These are phyloP conservation scores for Pomatorhinus ruficollis DNA, from an alignment of 2,113 vertebrate genomes.

Conservation along the genomic window DNA sequence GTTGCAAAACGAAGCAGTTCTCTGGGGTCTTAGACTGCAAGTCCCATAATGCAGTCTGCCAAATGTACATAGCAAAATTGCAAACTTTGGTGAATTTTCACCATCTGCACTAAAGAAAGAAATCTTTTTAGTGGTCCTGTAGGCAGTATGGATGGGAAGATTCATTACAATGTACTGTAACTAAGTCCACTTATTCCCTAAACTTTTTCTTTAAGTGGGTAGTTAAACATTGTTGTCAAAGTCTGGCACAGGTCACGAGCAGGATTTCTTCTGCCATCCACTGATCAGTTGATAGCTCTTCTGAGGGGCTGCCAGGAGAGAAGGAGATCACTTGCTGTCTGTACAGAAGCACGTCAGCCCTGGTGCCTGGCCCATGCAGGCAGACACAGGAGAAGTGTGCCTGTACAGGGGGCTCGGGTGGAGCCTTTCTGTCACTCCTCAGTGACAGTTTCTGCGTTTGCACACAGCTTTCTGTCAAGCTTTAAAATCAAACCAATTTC, in stretches of 20 bases:
- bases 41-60: not conserved
- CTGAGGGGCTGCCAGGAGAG: not conserved
- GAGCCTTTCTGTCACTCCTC: not conserved
- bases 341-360: not conserved
- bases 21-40: not conserved
- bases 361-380: not conserved
- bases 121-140: not conserved
- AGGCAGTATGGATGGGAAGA: not conserved
- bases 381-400: not conserved
- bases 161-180: not conserved
- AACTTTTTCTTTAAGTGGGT: not conserved
- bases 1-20: not conserved
- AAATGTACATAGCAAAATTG: not conserved
- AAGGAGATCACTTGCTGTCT: not conserved
- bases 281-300: not conserved
- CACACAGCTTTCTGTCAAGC: not conserved
- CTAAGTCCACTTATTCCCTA: not conserved
- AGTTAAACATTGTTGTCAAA: not conserved
- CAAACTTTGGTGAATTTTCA: not conserved
- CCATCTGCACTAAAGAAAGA: not conserved
- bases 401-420: accelerated
- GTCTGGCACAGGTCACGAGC: not conserved
- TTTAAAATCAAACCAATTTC: not conserved
- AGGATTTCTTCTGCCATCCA: not conserved
- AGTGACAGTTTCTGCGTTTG: not conserved